Base-by-base conservation (phyloP, 2,113 vertebrate genomes). In the Morphnarchus princeps region DNA sequence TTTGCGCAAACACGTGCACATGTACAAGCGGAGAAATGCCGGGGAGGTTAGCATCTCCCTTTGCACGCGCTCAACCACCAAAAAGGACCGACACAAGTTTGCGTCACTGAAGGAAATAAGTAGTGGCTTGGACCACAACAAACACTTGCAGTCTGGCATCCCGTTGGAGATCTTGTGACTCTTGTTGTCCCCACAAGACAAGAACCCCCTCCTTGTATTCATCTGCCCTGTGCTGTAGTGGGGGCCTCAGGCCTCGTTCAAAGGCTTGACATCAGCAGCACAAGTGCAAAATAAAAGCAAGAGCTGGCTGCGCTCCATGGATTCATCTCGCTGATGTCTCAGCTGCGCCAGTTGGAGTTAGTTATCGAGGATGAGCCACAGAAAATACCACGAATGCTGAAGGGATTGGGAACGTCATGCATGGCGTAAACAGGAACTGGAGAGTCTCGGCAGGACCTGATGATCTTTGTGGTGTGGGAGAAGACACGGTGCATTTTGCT, bases 251-350 rank as follows among this genome's bases (percentile, higher is more conserved):
- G 81, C 57, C 87, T 63, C 5, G 24, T 84, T 95, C 91, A 94
- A 93, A 95, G 77, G 47, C 47, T 84, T 79, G 80, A 93, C 91
- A 93, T 90, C 74, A 76, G 66, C 62, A 90, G 65, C 84, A 79
- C 45, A 22, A 94, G 90, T 1, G 22, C 34, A 76, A 90, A 96
- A 91, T 69, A 92, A 91, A 95, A 94, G 66, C 66, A 69, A 82
- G 66, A 63, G 45, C 47, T 96, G 96, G 96, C 93, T 66, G 74
- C 6, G 3, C 29, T 93, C 93, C 96, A 96, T 49, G 87, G 78
- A 69, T 65, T 93, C 87, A 70, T 94, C 81, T 57, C 54, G 62
- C 43, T 85, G 66, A 25, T 72, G 78, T 59, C 65, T 94, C 89
- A 87, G 66, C 87, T 69, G 38, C 36, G 47, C 40, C 95, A 90